phyloP scores from a whole-genome alignment of 2,797 vertebrate species.

The Tapera naevia region DNA sequence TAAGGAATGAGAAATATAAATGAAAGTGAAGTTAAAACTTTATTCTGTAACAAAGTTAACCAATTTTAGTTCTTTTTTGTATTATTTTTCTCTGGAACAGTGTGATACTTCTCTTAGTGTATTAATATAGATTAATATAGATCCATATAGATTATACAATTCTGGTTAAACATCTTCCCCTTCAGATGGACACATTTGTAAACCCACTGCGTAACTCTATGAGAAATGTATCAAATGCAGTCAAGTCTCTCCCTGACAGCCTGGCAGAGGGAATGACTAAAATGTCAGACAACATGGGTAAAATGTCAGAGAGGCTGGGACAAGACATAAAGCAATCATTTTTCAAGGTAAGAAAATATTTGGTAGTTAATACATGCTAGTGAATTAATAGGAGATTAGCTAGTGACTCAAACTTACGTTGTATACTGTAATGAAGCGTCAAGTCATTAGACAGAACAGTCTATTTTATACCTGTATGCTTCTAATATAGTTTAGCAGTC shows the following conservation, averaged over 20 bases:
- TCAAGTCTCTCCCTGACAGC: conserved; percentile 96
- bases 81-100: conserved; percentile 7
- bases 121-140: no score
- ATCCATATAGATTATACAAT: conserved; percentile 62
- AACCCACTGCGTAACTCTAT: conserved; percentile 98
- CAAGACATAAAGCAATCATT: conserved; percentile 98
- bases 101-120: conserved; percentile 30
- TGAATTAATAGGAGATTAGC: not conserved
- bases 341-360: conserved; percentile 88
- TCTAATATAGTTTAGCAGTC: not conserved
- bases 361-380: not conserved
- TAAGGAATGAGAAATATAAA: not conserved
- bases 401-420: not conserved
- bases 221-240: conserved; percentile 97
- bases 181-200: conserved; percentile 98
- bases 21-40: not conserved
- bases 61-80: not conserved
- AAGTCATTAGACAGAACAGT: not conserved
- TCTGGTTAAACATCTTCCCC: conserved; percentile 71
- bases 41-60: not conserved
- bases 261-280: conserved; percentile 98
- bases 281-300: conserved; percentile 98
- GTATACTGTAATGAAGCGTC: not conserved
- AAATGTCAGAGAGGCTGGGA: conserved; percentile 95
- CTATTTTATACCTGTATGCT: not conserved